Evolutionary conservation across 2,888 invertebrate genomes (phyloP), one percentile per base, ranked within the genome.

Genomic region (Apotomis betuletana): DNA sequence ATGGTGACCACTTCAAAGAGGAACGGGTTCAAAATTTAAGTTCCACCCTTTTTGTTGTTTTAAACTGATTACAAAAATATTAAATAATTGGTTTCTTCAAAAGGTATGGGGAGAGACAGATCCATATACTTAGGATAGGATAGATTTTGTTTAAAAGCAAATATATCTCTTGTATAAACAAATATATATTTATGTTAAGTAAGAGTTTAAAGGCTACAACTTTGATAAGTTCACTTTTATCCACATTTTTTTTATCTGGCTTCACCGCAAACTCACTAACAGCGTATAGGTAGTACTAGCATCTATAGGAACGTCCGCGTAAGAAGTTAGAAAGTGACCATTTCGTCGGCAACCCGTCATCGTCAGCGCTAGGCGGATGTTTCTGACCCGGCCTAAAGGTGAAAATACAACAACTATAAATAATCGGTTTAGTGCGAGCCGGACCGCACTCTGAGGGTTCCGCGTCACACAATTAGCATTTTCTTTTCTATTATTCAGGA

Each of bases 261-360:
- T 70, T 60, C 46, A 6, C 52, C 36, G 38, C 58, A 59, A 59
- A 36, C 52, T 6, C 55, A 41, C 41, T 61, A 61, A 54, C 41
- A 52, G 41, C 41, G n/a, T 57, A 27, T 27, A 27, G 27, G 27
- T 27, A 27, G n/a, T n/a, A 0, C 1, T 57, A 49, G 15, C 36
- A 67, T 55, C 67, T 67, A 62, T 61, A 57, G 61, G 41, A 41
- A 36, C 46, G 5, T 41, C 27, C 13, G n/a, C 54, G 67, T 55
- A 27, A 38, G 68, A 69, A 67, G 76, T 77, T 80, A 80, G 81
- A 81, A 81, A 81, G 81, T 78, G 77, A 77, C 76, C 73, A 51
- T 65, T 54, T 15, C 15, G 44, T 44, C 41, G 15, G 12, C 15
- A 36, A 49, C 4, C 61, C 15, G 60, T 61, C 46, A 57, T 58